phyloP scores from a whole-genome alignment of 1,140 invertebrate species.

The Drosophila equinoxialis region DNA sequence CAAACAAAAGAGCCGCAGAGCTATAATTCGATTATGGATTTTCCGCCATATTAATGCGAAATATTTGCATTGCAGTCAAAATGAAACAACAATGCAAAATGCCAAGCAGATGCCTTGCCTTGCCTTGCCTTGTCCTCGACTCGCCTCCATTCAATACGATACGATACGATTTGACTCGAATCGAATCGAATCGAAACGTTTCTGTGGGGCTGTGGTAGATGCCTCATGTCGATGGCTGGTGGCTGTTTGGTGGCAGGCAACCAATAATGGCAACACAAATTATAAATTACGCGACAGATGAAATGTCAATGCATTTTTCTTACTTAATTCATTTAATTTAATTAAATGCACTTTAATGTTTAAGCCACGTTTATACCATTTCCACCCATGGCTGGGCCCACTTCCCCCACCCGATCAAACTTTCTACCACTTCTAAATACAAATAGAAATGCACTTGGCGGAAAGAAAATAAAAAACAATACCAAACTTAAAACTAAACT shows the following conservation, averaged over 20 bases:
- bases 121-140: constrained; percentile 28
- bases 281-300: constrained; percentile 80
- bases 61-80: constrained; percentile 72
- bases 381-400: too few species aligned
- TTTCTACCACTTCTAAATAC: constrained; percentile 52
- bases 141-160: constrained; percentile 12
- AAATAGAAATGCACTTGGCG: constrained; percentile 75
- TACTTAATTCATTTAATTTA: constrained; percentile 78
- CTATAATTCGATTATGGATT: constrained; percentile 81
- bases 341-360: constrained; percentile 55
- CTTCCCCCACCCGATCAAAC: too few species aligned
- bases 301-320: constrained; percentile 74
- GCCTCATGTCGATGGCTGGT: neutral
- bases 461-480: constrained; percentile 41
- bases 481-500: constrained; percentile 52
- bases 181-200: neutral
- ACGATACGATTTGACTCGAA: neutral
- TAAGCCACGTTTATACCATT: neutral
- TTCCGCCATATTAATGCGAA: constrained; percentile 80
- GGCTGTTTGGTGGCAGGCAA: constrained; percentile 15
- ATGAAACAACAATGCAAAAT: constrained; percentile 54
- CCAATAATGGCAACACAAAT: constrained; percentile 78
- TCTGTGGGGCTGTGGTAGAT: neutral
- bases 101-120: constrained; percentile 34
- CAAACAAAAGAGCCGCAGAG: constrained; percentile 75